Percentiles rank a stretch among this genome's conserved stretches.
phyloP scores from a whole-genome alignment of 2,888 invertebrate species.

The Drosophila putrida region DNA sequence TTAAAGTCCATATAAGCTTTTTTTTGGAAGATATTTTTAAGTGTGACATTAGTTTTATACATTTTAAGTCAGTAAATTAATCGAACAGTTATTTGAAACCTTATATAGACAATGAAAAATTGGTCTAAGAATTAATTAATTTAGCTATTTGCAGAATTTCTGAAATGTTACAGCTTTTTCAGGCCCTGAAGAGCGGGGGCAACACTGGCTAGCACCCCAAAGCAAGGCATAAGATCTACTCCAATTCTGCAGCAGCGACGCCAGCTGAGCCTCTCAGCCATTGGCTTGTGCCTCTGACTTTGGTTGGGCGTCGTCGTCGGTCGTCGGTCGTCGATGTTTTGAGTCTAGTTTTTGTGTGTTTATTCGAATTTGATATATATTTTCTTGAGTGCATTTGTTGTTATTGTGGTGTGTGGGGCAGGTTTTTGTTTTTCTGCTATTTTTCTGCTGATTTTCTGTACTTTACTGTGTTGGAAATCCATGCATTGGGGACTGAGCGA shows the following conservation, averaged over 20 bases:
- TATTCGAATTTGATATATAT: constrained; percentile 66
- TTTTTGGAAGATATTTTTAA: too few relatives aligned
- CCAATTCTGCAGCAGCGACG: constrained; percentile 58
- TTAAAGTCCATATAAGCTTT: too few relatives aligned
- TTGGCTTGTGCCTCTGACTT: constrained; percentile 57
- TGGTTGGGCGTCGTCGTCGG: constrained; percentile 58
- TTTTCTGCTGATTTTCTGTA: constrained; percentile 21
- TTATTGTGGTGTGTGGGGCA: constrained; percentile 59
- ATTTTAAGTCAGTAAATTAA: too few relatives aligned
- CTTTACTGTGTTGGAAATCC: constrained; percentile 41
- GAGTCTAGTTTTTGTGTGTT: constrained; percentile 67
- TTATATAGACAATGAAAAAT: too few relatives aligned
- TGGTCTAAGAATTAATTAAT: too few relatives aligned
- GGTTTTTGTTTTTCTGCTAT: constrained; percentile 40
- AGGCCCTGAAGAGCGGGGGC: not conserved
- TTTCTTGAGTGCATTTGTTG: constrained; percentile 57
- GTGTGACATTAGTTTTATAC: too few relatives aligned
- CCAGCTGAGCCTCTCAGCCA: constrained; percentile 35
- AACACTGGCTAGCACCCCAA: not conserved
- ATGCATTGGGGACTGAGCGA: constrained; percentile 30
- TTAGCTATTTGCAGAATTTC: too few relatives aligned
- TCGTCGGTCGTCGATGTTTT: constrained; percentile 39
- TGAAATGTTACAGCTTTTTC: too few relatives aligned
- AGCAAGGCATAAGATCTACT: constrained; percentile 51
- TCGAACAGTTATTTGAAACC: too few relatives aligned